These are phyloP conservation scores for Pelochelys cantorii DNA, from an alignment of 2,797 vertebrate genomes.

Conservation along the genomic window DNA sequence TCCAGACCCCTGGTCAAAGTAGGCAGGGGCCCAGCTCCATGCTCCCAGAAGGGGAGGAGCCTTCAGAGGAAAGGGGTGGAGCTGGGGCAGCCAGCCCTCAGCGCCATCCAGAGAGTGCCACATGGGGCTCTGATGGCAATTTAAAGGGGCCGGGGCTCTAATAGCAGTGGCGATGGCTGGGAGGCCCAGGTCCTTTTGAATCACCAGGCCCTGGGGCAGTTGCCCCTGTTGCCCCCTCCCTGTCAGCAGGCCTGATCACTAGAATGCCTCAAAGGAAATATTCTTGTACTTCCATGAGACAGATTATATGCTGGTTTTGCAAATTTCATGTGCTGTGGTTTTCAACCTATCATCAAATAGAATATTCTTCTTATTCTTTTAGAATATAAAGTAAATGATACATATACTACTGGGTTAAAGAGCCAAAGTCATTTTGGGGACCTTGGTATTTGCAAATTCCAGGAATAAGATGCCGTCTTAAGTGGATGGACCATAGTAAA, in stretches of 20 bases:
- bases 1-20: no score
- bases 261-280: background rate
- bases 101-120: no score
- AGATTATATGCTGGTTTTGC: background rate
- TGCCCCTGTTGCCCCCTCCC: no score
- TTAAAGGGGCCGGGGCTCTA: no score
- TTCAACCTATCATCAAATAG: background rate
- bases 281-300: rapidly evolving
- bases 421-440: background rate
- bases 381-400: background rate
- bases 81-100: no score
- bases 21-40: no score
- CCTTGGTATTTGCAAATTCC: background rate
- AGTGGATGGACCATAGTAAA: background rate
- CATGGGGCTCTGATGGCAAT: no score
- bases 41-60: no score
- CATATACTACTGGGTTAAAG: background rate
- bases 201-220: no score
- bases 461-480: background rate
- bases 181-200: no score
- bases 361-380: background rate
- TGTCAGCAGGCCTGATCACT: background rate
- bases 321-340: background rate
- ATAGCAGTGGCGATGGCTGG: no score
- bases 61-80: no score